Base-by-base conservation (phyloP, 2,888 invertebrate genomes). In the Leptinotarsa haldemani region DNA sequence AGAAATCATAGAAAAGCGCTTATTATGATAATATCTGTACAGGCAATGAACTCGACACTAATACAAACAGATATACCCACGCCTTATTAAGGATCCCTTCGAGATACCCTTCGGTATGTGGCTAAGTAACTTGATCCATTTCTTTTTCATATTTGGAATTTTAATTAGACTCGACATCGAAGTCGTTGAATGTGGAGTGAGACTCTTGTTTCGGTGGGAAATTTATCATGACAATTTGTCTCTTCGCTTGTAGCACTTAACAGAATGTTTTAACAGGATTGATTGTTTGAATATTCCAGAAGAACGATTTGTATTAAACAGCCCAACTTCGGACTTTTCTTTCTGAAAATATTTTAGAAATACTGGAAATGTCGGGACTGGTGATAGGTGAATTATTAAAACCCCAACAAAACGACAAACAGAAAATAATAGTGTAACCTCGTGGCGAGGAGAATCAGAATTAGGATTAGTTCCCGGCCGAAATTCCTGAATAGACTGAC, bases 1-100 rank as follows among this genome's bases (percentile, higher is more conserved):
- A 61, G 61, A 61, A 61, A 61, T 61, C 40, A 61, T 61, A 61
- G 61, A 40, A 61, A 61, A 61, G 61, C 40, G 61, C 61, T 61
- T 61, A 61, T 61, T 61, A 61, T 61, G 61, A n/a, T 61, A 61
- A 61, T 61, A 13, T 7, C 16, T 25, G n/a, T 9, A 61, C 61
- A 61, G 61, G 61, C 61, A 61, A 61, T 61, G 61, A 61, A 61
- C 61, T 18, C 61, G 25, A 40, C 40, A 61, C 30, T 61, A 61
- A 61, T 61, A 61, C 61, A 61, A 61, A 61, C 61, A 61, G 61
- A 61, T 61, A 61, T 61, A 61, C 56, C 56, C 56, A 56, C 61
- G 61, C 61, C 40, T 61, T 61, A 61, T 30, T 61, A 30, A 30
- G n/a, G 61, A 61, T 61, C 25, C 61, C 61, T 56, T 56, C 30